phyloP scores from a whole-genome alignment of 2,888 invertebrate species.

The Tyria jacobaeae region DNA sequence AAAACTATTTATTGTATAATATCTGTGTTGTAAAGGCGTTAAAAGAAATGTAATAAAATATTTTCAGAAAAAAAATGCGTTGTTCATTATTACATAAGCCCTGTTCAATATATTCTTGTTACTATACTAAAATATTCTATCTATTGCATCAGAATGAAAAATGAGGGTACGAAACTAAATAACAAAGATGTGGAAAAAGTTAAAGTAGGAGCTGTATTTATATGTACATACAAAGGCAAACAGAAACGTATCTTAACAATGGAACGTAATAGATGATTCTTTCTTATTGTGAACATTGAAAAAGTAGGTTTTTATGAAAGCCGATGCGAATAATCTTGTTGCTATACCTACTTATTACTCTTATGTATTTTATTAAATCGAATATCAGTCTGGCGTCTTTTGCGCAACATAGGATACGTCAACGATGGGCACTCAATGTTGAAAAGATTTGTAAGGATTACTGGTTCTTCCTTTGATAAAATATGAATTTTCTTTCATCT shows the following conservation, averaged over 20 bases:
- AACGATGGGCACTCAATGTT: constrained; percentile 36
- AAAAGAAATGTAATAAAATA: constrained; percentile 86
- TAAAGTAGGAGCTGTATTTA: constrained; percentile 43
- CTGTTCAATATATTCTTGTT: background rate
- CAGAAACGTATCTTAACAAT: constrained; percentile 59
- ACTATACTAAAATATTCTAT: constrained; percentile 17
- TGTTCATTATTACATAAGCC: background rate
- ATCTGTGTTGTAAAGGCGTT: constrained; percentile 92
- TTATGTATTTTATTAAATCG: constrained; percentile 20
- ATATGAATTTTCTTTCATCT: constrained; percentile 50
- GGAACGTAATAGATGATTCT: constrained; percentile 69
- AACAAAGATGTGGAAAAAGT: constrained; percentile 34
- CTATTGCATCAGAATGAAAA: constrained; percentile 23
- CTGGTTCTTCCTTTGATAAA: constrained; percentile 45
- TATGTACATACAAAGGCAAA: constrained; percentile 54
- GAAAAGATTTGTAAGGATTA: constrained; percentile 49
- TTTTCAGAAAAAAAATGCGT: constrained; percentile 17
- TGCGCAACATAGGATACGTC: constrained; percentile 8
- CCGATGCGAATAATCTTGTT: constrained; percentile 58
- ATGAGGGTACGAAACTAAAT: constrained; percentile 28
- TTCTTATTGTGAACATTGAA: constrained; percentile 64
- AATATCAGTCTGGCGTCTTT: constrained; percentile 7
- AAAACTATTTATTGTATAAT: constrained; percentile 90
- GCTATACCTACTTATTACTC: constrained; percentile 24
- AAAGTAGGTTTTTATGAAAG: constrained; percentile 64